Base-by-base conservation (phyloP, 2,797 vertebrate genomes). In the Hyperoplus immaculatus region DNA sequence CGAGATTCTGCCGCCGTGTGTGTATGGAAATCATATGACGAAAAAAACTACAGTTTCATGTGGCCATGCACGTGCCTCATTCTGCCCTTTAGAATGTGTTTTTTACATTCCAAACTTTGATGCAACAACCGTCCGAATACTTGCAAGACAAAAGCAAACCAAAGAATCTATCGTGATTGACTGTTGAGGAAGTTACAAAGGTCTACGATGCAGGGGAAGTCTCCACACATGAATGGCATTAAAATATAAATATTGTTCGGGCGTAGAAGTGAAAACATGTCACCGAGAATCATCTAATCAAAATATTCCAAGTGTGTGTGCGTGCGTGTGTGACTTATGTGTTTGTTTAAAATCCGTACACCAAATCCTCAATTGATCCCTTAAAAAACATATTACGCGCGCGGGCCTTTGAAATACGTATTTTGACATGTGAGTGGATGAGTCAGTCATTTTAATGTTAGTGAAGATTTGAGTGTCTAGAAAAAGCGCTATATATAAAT, bases 161-260 rank as follows among this genome's bases (percentile, higher is more conserved):
- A 15, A 54, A 74, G 39, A 76, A 75, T 45, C 54, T 53, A 50
- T 81, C 64, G 87, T 75, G 86, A 81, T 81, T 84, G 88, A 85
- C 61, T 62, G 88, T 89, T 91, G 95, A 96, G 95, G 95, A 97
- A 96, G 95, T 95, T 75, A 29, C 29, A 29, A 59, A 90, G 94
- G 89, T 92, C 90, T 93, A 93, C 93, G 89, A 81, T 83, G 57
- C 72, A 85, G 69, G 67, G 87, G 80, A 87, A 29, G 29, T 29
- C 76, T 86, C 77, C 78, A 78, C 70, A 62, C 3, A 9, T 50
- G 68, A 69, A 64, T 8, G 9, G 10, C 21, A 53, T 45, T 57
- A 42, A 14, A 53, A 64, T 39, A 46, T 43, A 57, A 68, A 78
- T 62, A 36, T 13, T 6, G 47, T 69, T 11, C 55, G n/a, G 3